Conservation (phyloP, 2,797 vertebrate genomes). For the Urocyon cinereoargenteus region DNA sequence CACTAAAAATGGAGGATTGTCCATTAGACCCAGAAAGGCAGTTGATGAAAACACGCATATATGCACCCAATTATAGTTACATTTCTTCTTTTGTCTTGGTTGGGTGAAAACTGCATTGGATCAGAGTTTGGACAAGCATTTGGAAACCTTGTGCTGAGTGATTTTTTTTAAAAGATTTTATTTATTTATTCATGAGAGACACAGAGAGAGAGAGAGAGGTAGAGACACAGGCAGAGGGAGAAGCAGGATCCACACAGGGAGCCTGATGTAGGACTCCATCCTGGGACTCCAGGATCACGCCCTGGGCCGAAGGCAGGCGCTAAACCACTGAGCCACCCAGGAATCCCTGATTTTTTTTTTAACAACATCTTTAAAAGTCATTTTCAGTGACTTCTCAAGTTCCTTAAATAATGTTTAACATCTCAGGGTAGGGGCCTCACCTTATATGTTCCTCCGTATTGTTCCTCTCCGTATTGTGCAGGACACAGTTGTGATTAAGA, state of each 20-base stretch:
- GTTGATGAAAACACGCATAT: not conserved
- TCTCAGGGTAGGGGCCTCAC: not conserved
- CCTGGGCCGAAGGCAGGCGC: no score
- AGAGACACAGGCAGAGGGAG: no score
- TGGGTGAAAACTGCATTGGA: not conserved
- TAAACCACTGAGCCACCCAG: no score
- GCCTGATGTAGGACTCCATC: no score
- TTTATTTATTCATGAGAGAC: no score
- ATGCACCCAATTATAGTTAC: not conserved
- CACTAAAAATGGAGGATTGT: not conserved
- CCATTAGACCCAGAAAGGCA: not conserved
- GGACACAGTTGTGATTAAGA: not conserved
- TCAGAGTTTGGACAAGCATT: not conserved
- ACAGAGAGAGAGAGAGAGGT: no score
- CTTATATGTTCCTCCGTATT: not conserved
- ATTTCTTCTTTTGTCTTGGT: conserved; percentile 16
- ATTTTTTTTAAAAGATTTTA: not conserved
- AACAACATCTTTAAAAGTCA: not conserved
- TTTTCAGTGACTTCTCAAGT: not conserved
- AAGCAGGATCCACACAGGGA: no score
- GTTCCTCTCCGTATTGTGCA: not conserved
- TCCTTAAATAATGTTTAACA: not conserved
- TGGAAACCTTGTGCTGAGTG: not conserved
- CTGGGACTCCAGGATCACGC: no score
- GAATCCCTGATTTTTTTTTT: not conserved